phyloP scores from a whole-genome alignment of 2,113 vertebrate genomes.

The Paramormyrops kingsleyae region DNA sequence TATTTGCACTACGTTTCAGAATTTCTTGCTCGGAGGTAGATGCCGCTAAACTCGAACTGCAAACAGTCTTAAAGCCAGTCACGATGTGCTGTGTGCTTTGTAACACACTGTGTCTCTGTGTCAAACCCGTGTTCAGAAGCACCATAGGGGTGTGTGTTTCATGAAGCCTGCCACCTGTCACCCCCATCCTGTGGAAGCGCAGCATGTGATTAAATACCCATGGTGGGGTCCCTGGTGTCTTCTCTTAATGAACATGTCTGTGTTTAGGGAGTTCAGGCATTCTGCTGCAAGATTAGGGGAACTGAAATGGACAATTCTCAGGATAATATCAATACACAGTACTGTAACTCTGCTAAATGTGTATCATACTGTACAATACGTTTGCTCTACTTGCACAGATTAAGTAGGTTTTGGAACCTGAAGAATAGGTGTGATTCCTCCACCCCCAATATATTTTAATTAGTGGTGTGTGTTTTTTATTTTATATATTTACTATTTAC shows the following conservation, averaged over 20 bases:
- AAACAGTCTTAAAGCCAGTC: constrained; percentile 5
- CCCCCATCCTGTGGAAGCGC: neutral
- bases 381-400: constrained; percentile 99
- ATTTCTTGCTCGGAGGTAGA: constrained; percentile 19
- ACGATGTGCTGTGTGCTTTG: neutral
- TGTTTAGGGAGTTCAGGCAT: neutral
- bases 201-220: neutral
- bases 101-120: neutral
- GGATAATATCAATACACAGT: constrained; percentile 93
- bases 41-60: constrained; percentile 20
- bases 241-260: neutral
- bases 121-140: neutral
- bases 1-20: constrained; percentile 59
- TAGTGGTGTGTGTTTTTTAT: constrained; percentile 32
- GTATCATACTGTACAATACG: constrained; percentile 88
- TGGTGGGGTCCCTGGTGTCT: neutral
- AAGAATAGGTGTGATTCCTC: constrained; percentile 41
- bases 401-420: constrained; percentile 63
- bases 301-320: constrained; percentile 75
- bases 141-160: neutral
- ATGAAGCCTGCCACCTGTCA: neutral
- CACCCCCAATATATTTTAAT: neutral
- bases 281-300: neutral
- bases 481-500: constrained; percentile 38
- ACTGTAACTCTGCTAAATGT: constrained; percentile 85